A percentile compares a stretch with the other conserved stretches of the same genome.
These are phyloP conservation scores for Mirounga angustirostris DNA, from an alignment of 2,113 vertebrate species.

Conservation along the genomic window DNA sequence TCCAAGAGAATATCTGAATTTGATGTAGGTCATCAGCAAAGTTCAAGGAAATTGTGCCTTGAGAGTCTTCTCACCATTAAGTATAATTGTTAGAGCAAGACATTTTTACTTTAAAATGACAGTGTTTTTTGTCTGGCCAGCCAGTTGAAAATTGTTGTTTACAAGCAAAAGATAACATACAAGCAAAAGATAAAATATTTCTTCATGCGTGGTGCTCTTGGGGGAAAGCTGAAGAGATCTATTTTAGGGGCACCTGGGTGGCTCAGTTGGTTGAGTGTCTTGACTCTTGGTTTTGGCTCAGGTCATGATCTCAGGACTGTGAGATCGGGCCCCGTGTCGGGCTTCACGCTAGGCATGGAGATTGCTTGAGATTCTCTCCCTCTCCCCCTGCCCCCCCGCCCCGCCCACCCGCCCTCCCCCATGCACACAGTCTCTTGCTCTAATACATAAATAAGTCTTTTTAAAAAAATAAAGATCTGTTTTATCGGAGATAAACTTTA, in stretches of 20 bases:
- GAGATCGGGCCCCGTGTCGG: not conserved
- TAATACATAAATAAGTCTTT: not conserved
- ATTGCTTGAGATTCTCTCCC: not conserved
- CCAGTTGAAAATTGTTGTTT: not conserved
- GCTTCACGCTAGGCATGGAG: not conserved
- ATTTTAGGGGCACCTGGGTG: not conserved
- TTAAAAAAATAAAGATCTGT: not conserved
- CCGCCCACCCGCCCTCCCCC: fast-evolving
- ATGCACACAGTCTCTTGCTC: not conserved
- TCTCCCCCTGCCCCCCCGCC: not conserved
- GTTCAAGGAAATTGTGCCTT: not conserved
- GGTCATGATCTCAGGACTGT: not conserved
- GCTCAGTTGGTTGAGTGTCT: not conserved
- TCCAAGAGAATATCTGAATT: not conserved
- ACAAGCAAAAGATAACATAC: not conserved
- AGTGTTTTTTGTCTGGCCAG: not conserved
- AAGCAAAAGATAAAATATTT: not conserved
- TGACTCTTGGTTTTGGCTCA: not conserved
- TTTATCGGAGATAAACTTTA: not conserved
- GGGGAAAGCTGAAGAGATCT: not conserved
- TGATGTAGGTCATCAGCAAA: not conserved
- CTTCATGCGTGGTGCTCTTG: not conserved
- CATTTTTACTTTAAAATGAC: not conserved
- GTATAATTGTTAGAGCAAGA: not conserved
- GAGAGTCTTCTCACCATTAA: not conserved